Percentiles rank a stretch among this genome's conserved stretches.
These are phyloP conservation scores for Watsonalla binaria DNA, from an alignment of 2,888 invertebrate genomes.

Conservation along the genomic window DNA sequence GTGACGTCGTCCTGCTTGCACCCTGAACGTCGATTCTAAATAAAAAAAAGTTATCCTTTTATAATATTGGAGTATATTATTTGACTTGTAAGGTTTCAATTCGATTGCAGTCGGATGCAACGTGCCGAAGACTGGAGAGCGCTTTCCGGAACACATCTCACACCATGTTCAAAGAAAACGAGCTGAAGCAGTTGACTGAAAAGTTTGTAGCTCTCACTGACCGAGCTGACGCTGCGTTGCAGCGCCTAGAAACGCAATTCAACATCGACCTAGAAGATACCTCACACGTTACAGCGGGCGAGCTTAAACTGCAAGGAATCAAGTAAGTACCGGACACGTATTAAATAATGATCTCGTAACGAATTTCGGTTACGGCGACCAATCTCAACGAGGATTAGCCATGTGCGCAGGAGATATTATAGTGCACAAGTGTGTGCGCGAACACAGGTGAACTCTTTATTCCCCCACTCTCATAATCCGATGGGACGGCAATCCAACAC, in stretches of 20 bases:
- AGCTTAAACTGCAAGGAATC: constrained; percentile 46
- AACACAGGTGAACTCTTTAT: too few species aligned
- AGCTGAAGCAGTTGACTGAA: constrained; percentile 63
- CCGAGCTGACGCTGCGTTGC: constrained; percentile 65
- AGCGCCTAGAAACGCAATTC: constrained; percentile 55
- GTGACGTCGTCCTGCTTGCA: too few species aligned
- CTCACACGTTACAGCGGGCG: constrained; percentile 46
- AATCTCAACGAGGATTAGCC: too few species aligned
- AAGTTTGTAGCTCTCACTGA: constrained; percentile 69
- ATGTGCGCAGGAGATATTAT: too few species aligned
- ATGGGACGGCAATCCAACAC: too few species aligned
- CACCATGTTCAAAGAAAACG: constrained; percentile 55
- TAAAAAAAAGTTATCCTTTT: too few species aligned
- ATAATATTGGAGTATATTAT: too few species aligned
- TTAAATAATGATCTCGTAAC: too few species aligned
- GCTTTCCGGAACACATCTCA: constrained; percentile 61
- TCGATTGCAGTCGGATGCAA: constrained; percentile 46
- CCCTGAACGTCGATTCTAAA: too few species aligned
- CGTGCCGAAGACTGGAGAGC: constrained; percentile 59
- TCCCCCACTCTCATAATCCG: too few species aligned
- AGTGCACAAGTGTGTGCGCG: too few species aligned
- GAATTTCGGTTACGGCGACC: too few species aligned
- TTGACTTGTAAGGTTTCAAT: not conserved
- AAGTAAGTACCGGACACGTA: constrained; percentile 36
- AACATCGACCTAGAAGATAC: constrained; percentile 44